A percentile compares a stretch with the other conserved stretches of the same genome.
phyloP scores from a whole-genome alignment of 1,140 invertebrate genomes.

The Scaptomyza montana region DNA sequence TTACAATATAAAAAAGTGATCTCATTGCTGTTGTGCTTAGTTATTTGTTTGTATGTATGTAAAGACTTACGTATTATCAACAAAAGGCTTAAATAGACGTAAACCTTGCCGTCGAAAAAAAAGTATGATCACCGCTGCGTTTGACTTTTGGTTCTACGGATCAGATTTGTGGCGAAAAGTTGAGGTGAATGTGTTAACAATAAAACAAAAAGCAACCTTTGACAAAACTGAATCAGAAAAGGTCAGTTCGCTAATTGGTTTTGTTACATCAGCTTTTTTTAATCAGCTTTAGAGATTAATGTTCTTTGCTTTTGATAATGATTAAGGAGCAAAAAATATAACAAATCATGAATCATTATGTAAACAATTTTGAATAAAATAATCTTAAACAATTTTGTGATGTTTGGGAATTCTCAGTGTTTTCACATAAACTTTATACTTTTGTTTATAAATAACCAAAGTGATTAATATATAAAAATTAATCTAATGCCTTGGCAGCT shows the following conservation, averaged over 20 bases:
- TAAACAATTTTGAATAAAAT: no score
- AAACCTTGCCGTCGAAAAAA: slow-evolving; percentile 36
- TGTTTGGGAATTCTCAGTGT: no score
- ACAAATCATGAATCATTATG: not conserved
- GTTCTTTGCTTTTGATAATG: not conserved
- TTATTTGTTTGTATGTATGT: not conserved
- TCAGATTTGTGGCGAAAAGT: slow-evolving; percentile 35
- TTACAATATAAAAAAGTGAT: slow-evolving; percentile 55
- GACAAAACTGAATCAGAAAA: slow-evolving; percentile 46
- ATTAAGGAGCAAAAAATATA: no score
- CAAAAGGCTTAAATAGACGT: slow-evolving; percentile 44
- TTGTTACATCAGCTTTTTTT: not conserved
- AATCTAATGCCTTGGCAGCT: no score
- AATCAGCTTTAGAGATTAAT: not conserved
- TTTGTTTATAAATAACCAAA: no score
- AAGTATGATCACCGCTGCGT: slow-evolving; percentile 39
- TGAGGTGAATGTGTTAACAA: slow-evolving; percentile 60
- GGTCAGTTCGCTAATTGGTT: not conserved
- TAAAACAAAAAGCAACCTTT: slow-evolving; percentile 48
- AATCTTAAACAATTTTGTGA: no score
- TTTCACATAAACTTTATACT: no score
- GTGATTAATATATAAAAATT: no score
- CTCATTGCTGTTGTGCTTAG: slow-evolving; percentile 44
- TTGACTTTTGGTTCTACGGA: slow-evolving; percentile 19
- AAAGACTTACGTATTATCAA: slow-evolving; percentile 4